Evolutionary conservation across 2,888 invertebrate species (phyloP).

Genomic region (Phalera bucephala): DNA sequence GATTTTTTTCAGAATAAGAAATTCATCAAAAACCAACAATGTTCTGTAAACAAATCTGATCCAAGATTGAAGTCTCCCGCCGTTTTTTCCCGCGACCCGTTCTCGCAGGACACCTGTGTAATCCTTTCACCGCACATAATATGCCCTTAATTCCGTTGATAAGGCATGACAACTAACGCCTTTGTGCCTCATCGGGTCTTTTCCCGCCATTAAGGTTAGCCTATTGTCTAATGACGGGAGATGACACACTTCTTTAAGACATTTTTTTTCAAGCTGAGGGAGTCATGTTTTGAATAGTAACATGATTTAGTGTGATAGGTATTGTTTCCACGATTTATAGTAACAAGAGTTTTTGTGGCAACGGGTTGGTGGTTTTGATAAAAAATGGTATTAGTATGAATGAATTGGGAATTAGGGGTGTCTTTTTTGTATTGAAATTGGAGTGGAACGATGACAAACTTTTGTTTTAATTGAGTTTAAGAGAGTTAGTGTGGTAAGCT

Average conservation of each 20-base stretch:
- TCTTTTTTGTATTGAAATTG: constrained; percentile 2
- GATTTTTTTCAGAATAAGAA: too few species aligned
- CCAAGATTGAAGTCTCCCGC: constrained; percentile 21
- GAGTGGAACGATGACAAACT: neutral
- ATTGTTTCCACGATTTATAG: constrained; percentile 72
- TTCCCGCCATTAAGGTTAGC: constrained; percentile 69
- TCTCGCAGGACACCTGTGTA: constrained; percentile 75
- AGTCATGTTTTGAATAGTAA: constrained; percentile 74
- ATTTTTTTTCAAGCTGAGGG: constrained; percentile 43
- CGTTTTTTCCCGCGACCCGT: constrained; percentile 41
- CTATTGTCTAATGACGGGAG: constrained; percentile 72
- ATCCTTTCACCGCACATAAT: constrained; percentile 79
- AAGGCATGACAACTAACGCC: constrained; percentile 77
- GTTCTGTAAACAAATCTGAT: constrained; percentile 39
- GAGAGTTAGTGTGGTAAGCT: too few species aligned
- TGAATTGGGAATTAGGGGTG: constrained; percentile 17
- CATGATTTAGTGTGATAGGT: constrained; percentile 72
- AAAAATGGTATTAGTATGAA: constrained; percentile 34
- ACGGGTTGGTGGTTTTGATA: constrained; percentile 43
- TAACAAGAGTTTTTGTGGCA: constrained; percentile 41
- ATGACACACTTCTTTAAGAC: constrained; percentile 66
- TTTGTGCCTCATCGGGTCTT: constrained; percentile 63
- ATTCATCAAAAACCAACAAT: constrained; percentile 4
- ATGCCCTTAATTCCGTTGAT: constrained; percentile 80
- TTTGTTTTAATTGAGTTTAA: neutral